phyloP scores from a whole-genome alignment of 2,113 vertebrate species.

The Cheirogaleus medius region DNA sequence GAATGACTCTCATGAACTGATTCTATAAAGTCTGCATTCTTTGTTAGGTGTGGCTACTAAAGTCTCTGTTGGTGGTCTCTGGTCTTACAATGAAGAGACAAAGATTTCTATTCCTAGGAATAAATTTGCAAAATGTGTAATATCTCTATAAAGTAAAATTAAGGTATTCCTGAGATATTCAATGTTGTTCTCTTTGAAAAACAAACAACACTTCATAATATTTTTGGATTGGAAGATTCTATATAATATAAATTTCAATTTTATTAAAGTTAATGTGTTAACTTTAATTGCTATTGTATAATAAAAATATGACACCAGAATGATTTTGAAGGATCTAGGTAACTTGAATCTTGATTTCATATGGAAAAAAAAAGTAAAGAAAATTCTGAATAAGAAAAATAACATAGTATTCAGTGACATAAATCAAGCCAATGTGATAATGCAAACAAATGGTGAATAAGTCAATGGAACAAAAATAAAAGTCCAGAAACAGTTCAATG shows the following conservation, averaged over 20 bases:
- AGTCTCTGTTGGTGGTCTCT: neutral
- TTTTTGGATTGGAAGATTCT: neutral
- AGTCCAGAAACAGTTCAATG: neutral
- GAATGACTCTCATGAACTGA: neutral
- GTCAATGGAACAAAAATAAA: neutral
- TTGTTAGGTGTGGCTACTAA: neutral
- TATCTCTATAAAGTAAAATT: neutral
- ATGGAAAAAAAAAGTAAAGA: neutral
- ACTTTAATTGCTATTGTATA: neutral
- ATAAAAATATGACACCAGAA: neutral
- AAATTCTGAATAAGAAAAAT: conserved; percentile 7
- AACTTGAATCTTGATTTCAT: neutral
- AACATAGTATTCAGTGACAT: neutral
- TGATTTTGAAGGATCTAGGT: neutral
- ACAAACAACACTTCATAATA: neutral
- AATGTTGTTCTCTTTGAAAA: neutral
- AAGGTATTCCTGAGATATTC: neutral
- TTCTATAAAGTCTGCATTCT: neutral
- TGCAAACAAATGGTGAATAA: neutral
- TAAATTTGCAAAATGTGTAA: neutral
- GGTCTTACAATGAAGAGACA: neutral
- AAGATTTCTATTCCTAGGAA: neutral
- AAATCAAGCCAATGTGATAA: neutral
- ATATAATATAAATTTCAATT: neutral
- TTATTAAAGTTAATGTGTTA: neutral